These are phyloP conservation scores for Sebastes steindachneri DNA, from an alignment of 2,797 vertebrate genomes.

Conservation along the genomic window DNA sequence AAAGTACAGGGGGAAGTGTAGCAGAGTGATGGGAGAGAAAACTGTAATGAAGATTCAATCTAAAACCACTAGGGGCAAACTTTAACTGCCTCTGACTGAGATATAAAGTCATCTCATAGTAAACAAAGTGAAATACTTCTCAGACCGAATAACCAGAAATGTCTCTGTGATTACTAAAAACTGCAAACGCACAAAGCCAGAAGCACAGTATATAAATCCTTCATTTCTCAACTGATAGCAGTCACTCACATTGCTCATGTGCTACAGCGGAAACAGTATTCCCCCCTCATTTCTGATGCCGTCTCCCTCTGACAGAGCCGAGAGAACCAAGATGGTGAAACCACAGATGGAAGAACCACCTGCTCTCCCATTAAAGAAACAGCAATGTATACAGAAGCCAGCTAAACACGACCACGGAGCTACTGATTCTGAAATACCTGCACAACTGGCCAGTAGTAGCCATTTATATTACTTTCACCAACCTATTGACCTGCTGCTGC, in stretches of 20 bases:
- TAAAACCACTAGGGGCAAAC: slow-evolving; percentile 5
- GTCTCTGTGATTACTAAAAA: background rate
- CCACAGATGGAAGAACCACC: slow-evolving; percentile 29
- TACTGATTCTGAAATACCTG: slow-evolving; percentile 40
- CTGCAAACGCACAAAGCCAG: background rate
- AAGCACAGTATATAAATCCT: background rate
- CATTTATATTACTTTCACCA: slow-evolving; percentile 24
- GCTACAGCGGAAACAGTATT: slow-evolving; percentile 14
- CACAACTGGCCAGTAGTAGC: slow-evolving; percentile 9
- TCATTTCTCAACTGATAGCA: slow-evolving; percentile 5
- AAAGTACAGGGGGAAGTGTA: background rate
- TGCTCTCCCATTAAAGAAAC: background rate
- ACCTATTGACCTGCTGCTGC: slow-evolving; percentile 51
- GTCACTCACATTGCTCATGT: slow-evolving; percentile 1
- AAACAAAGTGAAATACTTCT: background rate
- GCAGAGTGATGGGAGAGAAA: slow-evolving; percentile 9
- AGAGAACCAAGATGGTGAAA: slow-evolving; percentile 40
- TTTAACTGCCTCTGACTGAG: background rate
- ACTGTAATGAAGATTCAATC: slow-evolving; percentile 10
- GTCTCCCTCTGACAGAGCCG: slow-evolving; percentile 14
- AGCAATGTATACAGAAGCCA: slow-evolving; percentile 5
- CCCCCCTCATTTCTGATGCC: slow-evolving; percentile 9
- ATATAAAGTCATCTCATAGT: background rate
- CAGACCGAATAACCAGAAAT: background rate
- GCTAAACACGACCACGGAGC: background rate